A percentile compares a stretch with the other conserved stretches of the same genome.
Conservation (phyloP, 2,888 invertebrate genomes). For the Adelognathus sp. region DNA sequence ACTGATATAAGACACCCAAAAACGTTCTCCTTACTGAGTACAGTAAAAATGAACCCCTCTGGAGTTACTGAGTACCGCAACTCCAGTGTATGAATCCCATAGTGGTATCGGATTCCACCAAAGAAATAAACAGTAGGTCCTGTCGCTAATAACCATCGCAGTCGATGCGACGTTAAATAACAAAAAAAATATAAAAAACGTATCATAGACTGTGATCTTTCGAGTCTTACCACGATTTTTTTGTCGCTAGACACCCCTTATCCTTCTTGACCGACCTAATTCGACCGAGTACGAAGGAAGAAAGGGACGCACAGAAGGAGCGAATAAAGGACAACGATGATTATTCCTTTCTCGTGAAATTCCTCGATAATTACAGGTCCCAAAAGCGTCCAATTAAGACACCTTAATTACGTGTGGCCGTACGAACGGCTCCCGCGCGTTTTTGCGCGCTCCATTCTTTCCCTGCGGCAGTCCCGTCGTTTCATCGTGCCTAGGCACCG, state of each 20-base stretch:
- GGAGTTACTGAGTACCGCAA: too few species aligned
- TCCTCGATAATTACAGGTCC: conserved; percentile 64
- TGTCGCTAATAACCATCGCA: too few species aligned
- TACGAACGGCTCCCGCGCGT: conserved; percentile 20
- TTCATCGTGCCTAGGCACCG: conserved; percentile 51
- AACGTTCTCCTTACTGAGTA: too few species aligned
- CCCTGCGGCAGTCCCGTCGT: conserved; percentile 51
- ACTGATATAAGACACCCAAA: too few species aligned
- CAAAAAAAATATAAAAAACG: too few species aligned
- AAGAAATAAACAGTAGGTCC: too few species aligned
- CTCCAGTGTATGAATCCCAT: too few species aligned
- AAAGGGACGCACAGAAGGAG: not conserved
- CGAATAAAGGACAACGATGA: conserved; percentile 18
- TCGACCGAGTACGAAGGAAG: not conserved
- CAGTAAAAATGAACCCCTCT: too few species aligned
- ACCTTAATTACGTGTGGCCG: conserved; percentile 68
- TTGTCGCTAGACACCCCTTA: not conserved
- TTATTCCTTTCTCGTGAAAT: conserved; percentile 55
- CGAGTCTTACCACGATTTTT: too few species aligned
- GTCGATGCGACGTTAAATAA: too few species aligned
- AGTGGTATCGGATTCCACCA: too few species aligned
- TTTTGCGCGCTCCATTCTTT: conserved; percentile 30
- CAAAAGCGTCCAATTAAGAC: conserved; percentile 68
- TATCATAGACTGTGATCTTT: too few species aligned
- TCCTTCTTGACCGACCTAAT: conserved; percentile 4